Evolutionary conservation across 2,113 vertebrate species (phyloP).

Genomic region (Sigmodon hispidus): DNA sequence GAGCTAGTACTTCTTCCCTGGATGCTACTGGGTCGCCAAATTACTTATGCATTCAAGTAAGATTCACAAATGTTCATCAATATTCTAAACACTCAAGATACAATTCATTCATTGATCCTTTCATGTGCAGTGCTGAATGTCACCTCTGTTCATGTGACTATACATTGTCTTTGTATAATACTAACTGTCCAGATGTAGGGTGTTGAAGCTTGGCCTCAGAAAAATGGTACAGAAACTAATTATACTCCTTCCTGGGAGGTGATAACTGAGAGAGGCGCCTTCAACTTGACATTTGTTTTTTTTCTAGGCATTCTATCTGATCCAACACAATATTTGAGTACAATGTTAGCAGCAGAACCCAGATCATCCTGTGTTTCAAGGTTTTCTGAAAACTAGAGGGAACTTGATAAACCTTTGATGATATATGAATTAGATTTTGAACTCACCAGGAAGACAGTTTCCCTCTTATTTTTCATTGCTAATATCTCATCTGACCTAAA

Average conservation of each 20-base stretch:
- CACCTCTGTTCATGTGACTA: not conserved
- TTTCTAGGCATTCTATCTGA: not conserved
- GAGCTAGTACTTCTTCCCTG: not conserved
- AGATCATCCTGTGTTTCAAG: not conserved
- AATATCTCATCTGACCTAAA: constrained; percentile 25
- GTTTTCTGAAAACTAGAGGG: not conserved
- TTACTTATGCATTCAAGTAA: constrained; percentile 55
- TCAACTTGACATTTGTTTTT: not conserved
- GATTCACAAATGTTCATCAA: constrained; percentile 40
- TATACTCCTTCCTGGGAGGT: not conserved
- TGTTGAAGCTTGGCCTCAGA: not conserved
- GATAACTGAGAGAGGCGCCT: not conserved
- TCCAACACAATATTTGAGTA: not conserved
- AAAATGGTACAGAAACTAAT: not conserved
- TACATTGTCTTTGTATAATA: not conserved
- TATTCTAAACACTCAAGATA: not conserved
- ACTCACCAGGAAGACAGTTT: not conserved
- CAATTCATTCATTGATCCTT: constrained; percentile 28
- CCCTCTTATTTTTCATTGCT: not conserved
- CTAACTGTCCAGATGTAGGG: not conserved
- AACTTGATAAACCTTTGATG: not conserved
- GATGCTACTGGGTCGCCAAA: not conserved
- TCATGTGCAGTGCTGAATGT: constrained; percentile 26
- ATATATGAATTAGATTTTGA: not conserved
- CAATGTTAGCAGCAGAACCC: not conserved